Percentiles rank a stretch among this genome's conserved stretches.
These are phyloP conservation scores for Danio albolineatus DNA, from an alignment of 2,797 vertebrate species.

Conservation along the genomic window DNA sequence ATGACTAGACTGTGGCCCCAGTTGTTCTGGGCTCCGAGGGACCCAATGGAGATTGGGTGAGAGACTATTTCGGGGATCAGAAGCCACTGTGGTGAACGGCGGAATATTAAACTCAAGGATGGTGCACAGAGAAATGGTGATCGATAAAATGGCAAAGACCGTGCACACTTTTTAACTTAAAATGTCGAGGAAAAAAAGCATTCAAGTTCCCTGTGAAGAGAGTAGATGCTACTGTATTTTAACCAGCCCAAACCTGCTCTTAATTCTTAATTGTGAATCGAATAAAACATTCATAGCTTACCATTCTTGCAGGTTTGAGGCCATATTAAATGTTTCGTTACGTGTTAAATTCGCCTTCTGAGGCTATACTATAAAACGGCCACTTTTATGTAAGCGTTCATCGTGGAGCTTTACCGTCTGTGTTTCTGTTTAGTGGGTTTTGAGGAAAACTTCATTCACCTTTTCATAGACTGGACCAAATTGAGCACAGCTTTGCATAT, in stretches of 20 bases:
- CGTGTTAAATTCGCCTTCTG: constrained; percentile 57
- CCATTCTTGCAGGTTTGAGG: constrained; percentile 68
- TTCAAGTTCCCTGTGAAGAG: constrained; percentile 48
- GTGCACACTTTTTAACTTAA: constrained; percentile 60
- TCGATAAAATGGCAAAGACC: constrained; percentile 43
- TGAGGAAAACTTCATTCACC: constrained; percentile 13
- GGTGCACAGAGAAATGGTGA: constrained; percentile 22
- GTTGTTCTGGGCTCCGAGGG: constrained; percentile 36
- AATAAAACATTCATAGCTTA: constrained; percentile 11
- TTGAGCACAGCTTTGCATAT: background rate
- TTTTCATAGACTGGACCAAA: constrained; percentile 25
- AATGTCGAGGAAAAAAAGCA: constrained; percentile 46
- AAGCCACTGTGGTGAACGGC: constrained; percentile 46
- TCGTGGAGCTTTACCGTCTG: constrained; percentile 5
- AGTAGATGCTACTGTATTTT: constrained; percentile 63
- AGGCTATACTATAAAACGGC: constrained; percentile 38
- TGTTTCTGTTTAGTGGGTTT: constrained; percentile 16
- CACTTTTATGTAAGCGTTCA: constrained; percentile 16
- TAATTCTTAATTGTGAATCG: constrained; percentile 50
- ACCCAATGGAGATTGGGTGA: constrained; percentile 30
- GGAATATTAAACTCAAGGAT: constrained; percentile 8
- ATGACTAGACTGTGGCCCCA: constrained; percentile 15
- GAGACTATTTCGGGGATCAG: constrained; percentile 32
- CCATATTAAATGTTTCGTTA: constrained; percentile 63
- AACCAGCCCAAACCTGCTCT: constrained; percentile 72